Conservation (phyloP, 2,888 invertebrate species). For the Carabus problematicus region DNA sequence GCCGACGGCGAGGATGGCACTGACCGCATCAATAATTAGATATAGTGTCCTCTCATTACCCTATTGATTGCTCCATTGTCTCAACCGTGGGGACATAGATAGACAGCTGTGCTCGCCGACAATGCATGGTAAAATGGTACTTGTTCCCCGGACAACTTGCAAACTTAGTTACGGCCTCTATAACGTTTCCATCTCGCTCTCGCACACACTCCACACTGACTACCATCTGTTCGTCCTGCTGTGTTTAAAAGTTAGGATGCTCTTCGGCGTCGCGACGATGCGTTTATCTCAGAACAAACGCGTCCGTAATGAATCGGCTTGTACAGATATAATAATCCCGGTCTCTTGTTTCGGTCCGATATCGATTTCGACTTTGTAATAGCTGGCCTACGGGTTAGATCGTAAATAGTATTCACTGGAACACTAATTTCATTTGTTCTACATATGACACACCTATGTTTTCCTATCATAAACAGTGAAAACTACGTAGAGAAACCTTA, state of each 20-base stretch:
- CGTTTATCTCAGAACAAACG: slow-evolving; percentile 10
- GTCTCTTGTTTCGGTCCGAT: slow-evolving; percentile 5
- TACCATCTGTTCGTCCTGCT: too few relatives aligned
- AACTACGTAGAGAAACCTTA: too few relatives aligned
- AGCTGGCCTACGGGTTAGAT: too few relatives aligned
- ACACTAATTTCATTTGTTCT: too few relatives aligned
- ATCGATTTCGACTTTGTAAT: slow-evolving; percentile 6
- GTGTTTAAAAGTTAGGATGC: neutral
- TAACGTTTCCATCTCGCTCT: neutral
- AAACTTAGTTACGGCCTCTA: slow-evolving; percentile 9
- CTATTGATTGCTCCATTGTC: slow-evolving; percentile 63
- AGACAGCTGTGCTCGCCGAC: slow-evolving; percentile 3
- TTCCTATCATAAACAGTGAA: too few relatives aligned
- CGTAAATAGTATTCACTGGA: too few relatives aligned
- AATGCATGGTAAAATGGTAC: slow-evolving; percentile 13
- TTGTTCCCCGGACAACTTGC: slow-evolving; percentile 11
- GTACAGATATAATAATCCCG: slow-evolving; percentile 17
- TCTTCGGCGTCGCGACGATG: neutral
- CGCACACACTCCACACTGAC: too few relatives aligned
- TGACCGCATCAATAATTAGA: slow-evolving; percentile 59
- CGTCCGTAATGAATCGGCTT: slow-evolving; percentile 16
- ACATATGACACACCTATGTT: too few relatives aligned
- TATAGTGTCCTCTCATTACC: slow-evolving; percentile 63
- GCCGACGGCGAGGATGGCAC: slow-evolving; percentile 53
- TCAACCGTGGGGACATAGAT: slow-evolving; percentile 43